Percentiles rank a stretch among this genome's conserved stretches.
Evolutionary conservation across 2,797 vertebrate species (phyloP).

Genomic region (Hoplostethus atlanticus): DNA sequence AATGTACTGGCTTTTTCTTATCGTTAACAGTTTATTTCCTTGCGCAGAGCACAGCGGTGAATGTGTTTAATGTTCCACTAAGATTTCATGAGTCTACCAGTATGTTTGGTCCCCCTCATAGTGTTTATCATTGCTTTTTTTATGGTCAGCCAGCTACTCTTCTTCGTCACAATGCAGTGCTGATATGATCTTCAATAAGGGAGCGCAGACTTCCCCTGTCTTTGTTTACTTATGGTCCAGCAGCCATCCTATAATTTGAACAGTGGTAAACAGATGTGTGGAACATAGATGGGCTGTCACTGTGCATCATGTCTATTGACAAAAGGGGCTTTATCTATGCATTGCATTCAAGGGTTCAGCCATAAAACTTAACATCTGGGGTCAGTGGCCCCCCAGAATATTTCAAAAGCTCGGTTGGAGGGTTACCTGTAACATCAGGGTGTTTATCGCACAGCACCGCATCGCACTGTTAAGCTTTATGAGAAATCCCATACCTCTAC

Average conservation of each 20-base stretch:
- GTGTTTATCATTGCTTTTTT: constrained; percentile 62
- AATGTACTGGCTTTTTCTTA: constrained; percentile 58
- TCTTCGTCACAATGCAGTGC: constrained; percentile 68
- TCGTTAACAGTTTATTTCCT: constrained; percentile 63
- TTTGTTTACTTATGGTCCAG: constrained; percentile 76
- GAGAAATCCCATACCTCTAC: constrained; percentile 12
- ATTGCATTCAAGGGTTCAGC: constrained; percentile 32
- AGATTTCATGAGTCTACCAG: constrained; percentile 50
- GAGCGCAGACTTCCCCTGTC: constrained; percentile 71
- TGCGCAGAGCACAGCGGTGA: constrained; percentile 34
- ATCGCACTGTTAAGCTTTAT: no score
- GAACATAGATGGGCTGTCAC: constrained; percentile 60
- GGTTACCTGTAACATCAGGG: constrained; percentile 14
- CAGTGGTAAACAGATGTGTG: constrained; percentile 70
- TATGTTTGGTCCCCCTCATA: constrained; percentile 41
- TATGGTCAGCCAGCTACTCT: constrained; percentile 68
- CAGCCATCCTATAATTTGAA: constrained; percentile 69
- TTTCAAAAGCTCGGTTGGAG: constrained; percentile 13
- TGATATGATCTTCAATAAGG: constrained; percentile 86
- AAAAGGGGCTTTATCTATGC: constrained; percentile 42
- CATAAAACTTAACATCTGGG: constrained; percentile 47
- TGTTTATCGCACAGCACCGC: constrained; percentile 39
- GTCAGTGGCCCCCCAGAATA: constrained; percentile 36
- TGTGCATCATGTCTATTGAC: constrained; percentile 53
- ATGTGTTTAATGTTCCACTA: constrained; percentile 55